A percentile compares a stretch with the other conserved stretches of the same genome.
Evolutionary conservation across 2,888 invertebrate species (phyloP).

Genomic region (Drosophila fulvimacula): DNA sequence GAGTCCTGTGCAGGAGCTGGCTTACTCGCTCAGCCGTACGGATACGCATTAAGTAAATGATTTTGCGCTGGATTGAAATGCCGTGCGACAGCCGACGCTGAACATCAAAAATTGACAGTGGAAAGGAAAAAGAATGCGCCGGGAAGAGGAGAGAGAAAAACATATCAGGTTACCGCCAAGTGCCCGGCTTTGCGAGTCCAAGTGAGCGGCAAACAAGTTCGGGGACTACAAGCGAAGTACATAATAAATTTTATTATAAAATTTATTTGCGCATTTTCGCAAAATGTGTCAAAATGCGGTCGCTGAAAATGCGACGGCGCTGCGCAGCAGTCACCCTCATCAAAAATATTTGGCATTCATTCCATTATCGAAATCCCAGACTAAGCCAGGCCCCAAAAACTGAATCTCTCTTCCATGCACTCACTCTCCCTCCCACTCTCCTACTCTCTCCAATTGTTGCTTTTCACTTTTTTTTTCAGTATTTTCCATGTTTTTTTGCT

Average conservation of each 20-base stretch:
- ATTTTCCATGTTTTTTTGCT: conserved; percentile 38
- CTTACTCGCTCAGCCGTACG: conserved; percentile 26
- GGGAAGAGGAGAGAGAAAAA: conserved; percentile 42
- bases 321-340: conserved; percentile 69
- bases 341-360: conserved; percentile 82
- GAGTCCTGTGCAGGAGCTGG: conserved; percentile 27
- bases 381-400: conserved; percentile 54
- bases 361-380: conserved; percentile 80
- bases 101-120: conserved; percentile 70
- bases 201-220: conserved; percentile 64
- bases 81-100: conserved; percentile 54
- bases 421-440: not conserved
- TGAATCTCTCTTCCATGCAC: not conserved
- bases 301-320: conserved; percentile 40
- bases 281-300: conserved; percentile 78
- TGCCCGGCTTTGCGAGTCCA: conserved; percentile 36
- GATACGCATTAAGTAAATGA: conserved; percentile 73
- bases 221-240: conserved; percentile 53
- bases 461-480: conserved; percentile 13
- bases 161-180: conserved; percentile 76
- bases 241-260: conserved; percentile 81
- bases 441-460: conserved; percentile 26
- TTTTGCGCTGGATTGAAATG: conserved; percentile 59
- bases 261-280: conserved; percentile 65
- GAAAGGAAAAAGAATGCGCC: not conserved